Percentiles rank a stretch among this genome's conserved stretches.
These are phyloP conservation scores for Aleiodes alternator DNA, from an alignment of 2,888 invertebrate genomes.

Conservation along the genomic window DNA sequence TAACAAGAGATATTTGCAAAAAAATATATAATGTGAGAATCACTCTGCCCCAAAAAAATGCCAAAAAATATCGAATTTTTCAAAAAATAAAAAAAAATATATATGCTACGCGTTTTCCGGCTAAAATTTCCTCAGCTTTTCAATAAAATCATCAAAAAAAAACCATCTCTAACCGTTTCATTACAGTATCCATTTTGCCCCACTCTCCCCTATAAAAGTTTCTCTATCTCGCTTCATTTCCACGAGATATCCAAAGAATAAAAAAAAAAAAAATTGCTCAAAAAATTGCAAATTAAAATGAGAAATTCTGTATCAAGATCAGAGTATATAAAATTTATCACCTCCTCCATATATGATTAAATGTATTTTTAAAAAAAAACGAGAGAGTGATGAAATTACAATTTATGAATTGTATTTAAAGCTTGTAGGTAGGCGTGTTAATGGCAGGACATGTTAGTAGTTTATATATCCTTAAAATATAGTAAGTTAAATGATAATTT, in stretches of 20 bases:
- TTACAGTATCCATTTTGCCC: no score
- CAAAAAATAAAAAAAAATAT: no score
- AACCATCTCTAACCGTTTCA: no score
- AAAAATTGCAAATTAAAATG: not conserved
- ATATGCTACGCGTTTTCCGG: no score
- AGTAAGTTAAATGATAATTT: constrained; percentile 11
- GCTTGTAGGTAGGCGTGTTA: not conserved
- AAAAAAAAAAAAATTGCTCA: not conserved
- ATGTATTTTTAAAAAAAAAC: not conserved
- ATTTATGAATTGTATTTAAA: not conserved
- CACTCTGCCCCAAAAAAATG: no score
- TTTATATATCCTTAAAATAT: not conserved
- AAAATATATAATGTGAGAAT: no score
- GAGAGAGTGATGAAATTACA: constrained; percentile 11
- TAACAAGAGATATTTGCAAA: no score
- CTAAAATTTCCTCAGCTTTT: no score
- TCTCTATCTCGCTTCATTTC: not conserved
- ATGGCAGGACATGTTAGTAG: not conserved
- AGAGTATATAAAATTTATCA: not conserved
- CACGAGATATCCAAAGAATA: not conserved
- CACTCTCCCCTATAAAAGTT: no score
- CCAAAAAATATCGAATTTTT: no score
- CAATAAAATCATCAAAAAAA: no score
- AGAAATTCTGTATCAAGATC: not conserved
- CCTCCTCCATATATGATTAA: not conserved